Evolutionary conservation across 2,888 invertebrate species (phyloP), one percentile per base, ranked within the genome.

Genomic region (Sminthurides aquaticus): DNA sequence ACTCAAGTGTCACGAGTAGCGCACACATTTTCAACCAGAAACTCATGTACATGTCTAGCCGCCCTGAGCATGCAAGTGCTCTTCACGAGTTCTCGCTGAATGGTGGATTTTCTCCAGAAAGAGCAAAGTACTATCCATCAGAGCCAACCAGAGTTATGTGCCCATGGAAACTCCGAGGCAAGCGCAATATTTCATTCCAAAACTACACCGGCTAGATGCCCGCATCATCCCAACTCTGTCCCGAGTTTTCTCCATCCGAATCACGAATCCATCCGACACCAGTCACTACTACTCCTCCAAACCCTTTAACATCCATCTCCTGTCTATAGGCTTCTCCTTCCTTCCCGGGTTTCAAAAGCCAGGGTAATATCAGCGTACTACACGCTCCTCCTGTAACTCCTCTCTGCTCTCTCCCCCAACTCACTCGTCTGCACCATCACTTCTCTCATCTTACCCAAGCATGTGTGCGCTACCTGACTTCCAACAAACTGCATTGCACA

Each of bases 81-180:
- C 52, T 5, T 11, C 20, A 60, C 64, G 62, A 62, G 62, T 56
- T 65, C 65, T 62, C 59, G 56, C 68, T 72, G 70, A 70, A 68
- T 70, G 70, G 72, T 72, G 69, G 70, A 70, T 70, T 72, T 68
- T 70, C 70, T 70, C 72, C 69, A 70, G 69, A 70, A 67, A 67
- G 66, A 67, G 71, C 65, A 70, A 68, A 70, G 69, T 69, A 70
- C 70, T 70, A 70, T 70, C 69, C 72, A 70, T 72, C 72, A 72
- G 72, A 72, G 67, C 72, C 72, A 72, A 72, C 72, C 72, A 72
- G 72, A 72, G 69, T 70, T 68, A 72, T 72, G 72, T 72, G 70
- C 68, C 68, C 69, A 69, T 69, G 70, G 72, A 70, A 72, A 70
- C 70, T 68, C 66, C 65, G 70, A 70, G 67, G 70, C 72, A 72